A percentile compares a stretch with the other conserved stretches of the same genome.
phyloP scores from a whole-genome alignment of 1,140 invertebrate species.

The Heliconius hewitsoni region DNA sequence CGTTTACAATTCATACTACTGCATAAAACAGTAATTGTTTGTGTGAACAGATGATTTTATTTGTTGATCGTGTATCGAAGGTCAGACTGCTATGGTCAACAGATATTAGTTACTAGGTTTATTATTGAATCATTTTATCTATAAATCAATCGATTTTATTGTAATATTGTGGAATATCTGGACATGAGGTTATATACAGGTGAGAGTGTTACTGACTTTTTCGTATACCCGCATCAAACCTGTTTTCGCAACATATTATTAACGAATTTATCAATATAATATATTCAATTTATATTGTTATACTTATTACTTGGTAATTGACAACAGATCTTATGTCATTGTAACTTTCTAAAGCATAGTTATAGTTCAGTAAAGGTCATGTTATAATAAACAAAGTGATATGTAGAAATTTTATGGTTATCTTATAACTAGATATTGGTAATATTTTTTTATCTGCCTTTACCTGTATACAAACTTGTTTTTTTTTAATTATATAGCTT shows the following conservation, averaged over 20 bases:
- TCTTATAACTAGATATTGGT: not conserved
- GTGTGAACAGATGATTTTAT: conserved; percentile 69
- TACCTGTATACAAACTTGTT: not conserved
- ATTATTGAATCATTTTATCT: conserved; percentile 39
- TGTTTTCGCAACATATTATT: conserved; percentile 38
- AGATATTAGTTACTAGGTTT: conserved; percentile 53
- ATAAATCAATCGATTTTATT: conserved; percentile 26
- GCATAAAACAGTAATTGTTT: conserved; percentile 60
- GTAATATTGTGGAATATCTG: conserved; percentile 36
- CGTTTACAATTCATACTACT: conserved; percentile 34
- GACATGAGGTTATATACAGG: conserved; percentile 53
- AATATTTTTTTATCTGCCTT: not conserved
- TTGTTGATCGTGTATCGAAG: conserved; percentile 66
- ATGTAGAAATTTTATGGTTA: conserved; percentile 17
- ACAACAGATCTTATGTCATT: conserved; percentile 7
- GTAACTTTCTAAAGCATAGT: conserved; percentile 13
- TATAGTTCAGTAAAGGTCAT: conserved; percentile 37
- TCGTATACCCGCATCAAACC: conserved; percentile 50
- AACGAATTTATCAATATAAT: conserved; percentile 9
- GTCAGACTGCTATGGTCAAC: conserved; percentile 57
- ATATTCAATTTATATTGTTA: conserved; percentile 2
- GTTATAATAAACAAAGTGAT: conserved; percentile 36
- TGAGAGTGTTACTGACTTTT: conserved; percentile 43
- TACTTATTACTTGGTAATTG: not conserved
- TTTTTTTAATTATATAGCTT: not conserved